Evolutionary conservation across 2,113 vertebrate species (phyloP).

Genomic region (Baryphthengus martii): DNA sequence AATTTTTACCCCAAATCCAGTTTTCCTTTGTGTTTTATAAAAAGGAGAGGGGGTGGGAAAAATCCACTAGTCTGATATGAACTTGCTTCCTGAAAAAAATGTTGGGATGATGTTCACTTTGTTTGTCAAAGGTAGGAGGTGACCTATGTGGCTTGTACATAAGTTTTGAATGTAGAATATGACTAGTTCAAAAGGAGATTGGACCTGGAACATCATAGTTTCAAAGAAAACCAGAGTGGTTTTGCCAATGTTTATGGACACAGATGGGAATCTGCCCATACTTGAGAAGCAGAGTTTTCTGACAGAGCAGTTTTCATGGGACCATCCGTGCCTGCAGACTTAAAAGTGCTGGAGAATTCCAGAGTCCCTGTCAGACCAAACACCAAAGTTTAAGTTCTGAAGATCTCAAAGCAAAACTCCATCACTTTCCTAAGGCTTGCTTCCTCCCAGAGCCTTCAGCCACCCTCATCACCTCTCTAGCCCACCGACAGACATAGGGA

Average conservation of each 20-base stretch:
- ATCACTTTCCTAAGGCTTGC: not conserved
- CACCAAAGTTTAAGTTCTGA: not conserved
- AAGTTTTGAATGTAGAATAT: not conserved
- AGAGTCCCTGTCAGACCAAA: not conserved
- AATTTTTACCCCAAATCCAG: not conserved
- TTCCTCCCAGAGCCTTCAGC: not conserved
- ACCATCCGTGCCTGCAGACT: not conserved
- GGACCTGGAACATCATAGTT: not conserved
- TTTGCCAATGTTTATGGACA: not conserved
- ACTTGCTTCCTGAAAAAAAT: not conserved
- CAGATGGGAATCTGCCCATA: not conserved
- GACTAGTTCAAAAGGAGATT: not conserved
- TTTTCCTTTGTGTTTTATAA: not conserved
- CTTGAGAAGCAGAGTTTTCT: not conserved
- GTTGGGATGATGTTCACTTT: not conserved
- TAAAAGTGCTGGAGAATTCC: not conserved
- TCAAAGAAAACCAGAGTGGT: not conserved
- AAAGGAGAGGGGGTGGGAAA: too few species aligned
- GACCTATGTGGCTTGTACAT: not conserved
- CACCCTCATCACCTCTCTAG: not conserved
- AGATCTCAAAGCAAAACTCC: not conserved
- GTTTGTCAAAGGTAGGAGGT: not conserved
- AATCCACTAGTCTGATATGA: not conserved
- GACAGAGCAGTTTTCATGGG: not conserved
- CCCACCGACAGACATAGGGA: not conserved